Base-by-base conservation (phyloP, 1,140 invertebrate genomes). In the Zaprionus africanus region DNA sequence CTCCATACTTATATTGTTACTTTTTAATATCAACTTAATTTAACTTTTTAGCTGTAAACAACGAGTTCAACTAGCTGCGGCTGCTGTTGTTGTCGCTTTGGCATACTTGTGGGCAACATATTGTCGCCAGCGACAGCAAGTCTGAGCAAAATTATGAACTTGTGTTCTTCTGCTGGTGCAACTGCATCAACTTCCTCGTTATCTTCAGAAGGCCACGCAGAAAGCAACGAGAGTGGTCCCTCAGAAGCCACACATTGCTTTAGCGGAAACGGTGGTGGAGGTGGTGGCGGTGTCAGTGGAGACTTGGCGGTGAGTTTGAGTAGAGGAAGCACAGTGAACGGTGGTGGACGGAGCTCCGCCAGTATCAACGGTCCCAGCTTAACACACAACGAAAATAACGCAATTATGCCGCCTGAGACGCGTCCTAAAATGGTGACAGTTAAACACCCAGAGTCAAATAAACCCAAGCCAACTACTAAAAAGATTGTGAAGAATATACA, bases 361-460 rank as follows among this genome's bases (percentile, higher is more conserved):
- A 64, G 51, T 41, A 77, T 64, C 62, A 82, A 74, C 70, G 66
- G 69, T 54, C 68, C 64, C 51, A 79, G 57, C 56, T 62, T 65
- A 31, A 67, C 57, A 68, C 75, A 87, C 74, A 84, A 90, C 84
- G 81, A 87, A 78, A 77, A 62, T 46, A 91, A 78, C 70, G 73
- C 80, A 90, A 91, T 69, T 65, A 92, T 92, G 91, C 92, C 92
- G 76, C 90, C 92, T 75, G 92, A 93, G 61, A 92, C 95, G 28
- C 94, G 95, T 72, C 96, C 96, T 28, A 99, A 98, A 93, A 96
- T 97, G 54, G 98, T 99, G 5, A 98, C 97, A 11, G 98, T 99
- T 0, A 98, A 98, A 88, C 97, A 98, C 93, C 98, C 98, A 2
- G 98, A 99, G 85, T 98, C 97, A 1, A 98, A 97, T 88, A 98